Evolutionary conservation across 2,113 vertebrate species (phyloP), one percentile per base, ranked within the genome.

Genomic region (Hiodon alosoides): DNA sequence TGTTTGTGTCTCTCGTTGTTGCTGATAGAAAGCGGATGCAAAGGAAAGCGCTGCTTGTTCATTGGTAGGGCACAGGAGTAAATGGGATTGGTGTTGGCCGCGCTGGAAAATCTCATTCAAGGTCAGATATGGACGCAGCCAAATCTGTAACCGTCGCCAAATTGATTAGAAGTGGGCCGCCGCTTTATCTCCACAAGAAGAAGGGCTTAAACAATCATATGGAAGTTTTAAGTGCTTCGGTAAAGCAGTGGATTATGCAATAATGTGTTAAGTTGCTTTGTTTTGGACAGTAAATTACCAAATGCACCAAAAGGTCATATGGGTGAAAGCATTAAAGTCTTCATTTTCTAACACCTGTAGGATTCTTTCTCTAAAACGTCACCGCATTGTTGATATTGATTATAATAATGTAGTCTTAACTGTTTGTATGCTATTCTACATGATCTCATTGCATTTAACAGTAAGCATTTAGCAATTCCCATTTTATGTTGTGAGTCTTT

Each of bases 121-220:
- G 68, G 67, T 51, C 55, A 59, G 48, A 67, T 59, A 47, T 52
- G 66, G 57, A 51, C 67, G 14, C 9, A 46, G 51, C 54, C n/a
- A 16, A 31, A 61, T 7, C 14, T n/a, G 14, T 69, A 31, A 61
- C 14, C 47, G 7, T 73, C 46, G 5, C 58, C 51, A 51, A 51
- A 13, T 31, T 61, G 57, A n/a, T 76, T n/a, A 51, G 74, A 69
- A 76, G 74, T 54, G 57, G 67, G 62, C 3, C 6, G 11, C 9
- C 8, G 51, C 67, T 54, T 76, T 61, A 52, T 54, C 48, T 11
- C 5, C 58, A 2, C 7, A 69, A 68, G 66, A 76, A 57, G 70
- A 76, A 62, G 5, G 17, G 13, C 47, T 50, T 7, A 46, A 62
- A 47, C 13, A 14, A 61, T 8, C 4, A 10, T 46, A n/a, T 2